phyloP scores from a whole-genome alignment of 2,888 invertebrate species.

The Cancer borealis region DNA sequence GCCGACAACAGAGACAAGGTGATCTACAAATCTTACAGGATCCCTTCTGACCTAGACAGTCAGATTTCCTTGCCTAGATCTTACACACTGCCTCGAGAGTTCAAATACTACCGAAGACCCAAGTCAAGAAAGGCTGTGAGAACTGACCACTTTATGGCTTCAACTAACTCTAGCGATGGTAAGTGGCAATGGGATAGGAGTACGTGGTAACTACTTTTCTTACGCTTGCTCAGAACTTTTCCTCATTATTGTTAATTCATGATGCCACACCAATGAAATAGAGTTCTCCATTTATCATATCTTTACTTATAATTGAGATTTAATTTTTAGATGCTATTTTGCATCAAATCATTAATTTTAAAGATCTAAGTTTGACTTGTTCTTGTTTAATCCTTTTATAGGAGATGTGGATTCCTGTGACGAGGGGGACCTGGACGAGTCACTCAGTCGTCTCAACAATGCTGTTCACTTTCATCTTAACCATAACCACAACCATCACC shows the following conservation, averaged over 20 bases:
- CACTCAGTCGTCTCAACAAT: slow-evolving; percentile 68
- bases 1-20: slow-evolving; percentile 75
- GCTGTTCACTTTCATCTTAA: slow-evolving; percentile 71
- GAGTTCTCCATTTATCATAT: background rate
- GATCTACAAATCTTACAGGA: slow-evolving; percentile 82
- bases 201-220: background rate
- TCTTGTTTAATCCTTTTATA: slow-evolving; percentile 79
- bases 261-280: background rate
- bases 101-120: slow-evolving; percentile 87
- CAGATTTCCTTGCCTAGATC: slow-evolving; percentile 91
- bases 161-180: slow-evolving; percentile 93
- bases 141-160: slow-evolving; percentile 87
- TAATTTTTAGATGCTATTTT: background rate
- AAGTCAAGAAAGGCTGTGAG: slow-evolving; percentile 83
- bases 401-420: slow-evolving; percentile 91
- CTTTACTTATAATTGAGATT: background rate
- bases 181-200: slow-evolving; percentile 77
- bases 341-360: background rate
- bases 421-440: slow-evolving; percentile 82
- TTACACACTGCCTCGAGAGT: slow-evolving; percentile 91
- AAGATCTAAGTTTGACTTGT: background rate
- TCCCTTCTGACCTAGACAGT: slow-evolving; percentile 87
- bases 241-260: background rate
- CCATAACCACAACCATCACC: slow-evolving; percentile 67
- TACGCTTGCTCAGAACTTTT: background rate